Percentiles rank a stretch among this genome's conserved stretches.
phyloP scores from a whole-genome alignment of 2,888 invertebrate species.

The Anorthoa munda region DNA sequence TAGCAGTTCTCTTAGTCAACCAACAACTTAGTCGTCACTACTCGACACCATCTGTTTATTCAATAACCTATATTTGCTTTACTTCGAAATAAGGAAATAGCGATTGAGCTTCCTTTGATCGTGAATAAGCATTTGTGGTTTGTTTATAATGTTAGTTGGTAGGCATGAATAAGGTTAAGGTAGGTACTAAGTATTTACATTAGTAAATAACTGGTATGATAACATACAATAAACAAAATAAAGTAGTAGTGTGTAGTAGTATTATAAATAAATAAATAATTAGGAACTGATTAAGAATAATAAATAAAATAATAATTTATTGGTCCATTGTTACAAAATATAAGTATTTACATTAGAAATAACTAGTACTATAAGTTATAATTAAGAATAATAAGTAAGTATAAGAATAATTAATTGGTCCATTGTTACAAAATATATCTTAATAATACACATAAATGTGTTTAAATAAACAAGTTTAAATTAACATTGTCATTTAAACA shows the following conservation, averaged over 20 bases:
- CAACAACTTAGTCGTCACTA: conserved; percentile 25
- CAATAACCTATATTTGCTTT: conserved; percentile 34
- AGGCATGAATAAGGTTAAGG: conserved; percentile 6
- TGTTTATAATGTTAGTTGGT: background rate
- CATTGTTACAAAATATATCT: too few species aligned
- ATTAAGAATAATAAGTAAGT: too few species aligned
- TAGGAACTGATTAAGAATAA: background rate
- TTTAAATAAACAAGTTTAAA: too few species aligned
- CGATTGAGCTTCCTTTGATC: conserved; percentile 28
- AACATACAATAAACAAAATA: too few species aligned
- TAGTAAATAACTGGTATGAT: background rate
- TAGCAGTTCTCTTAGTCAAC: conserved; percentile 33
- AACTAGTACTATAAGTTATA: background rate
- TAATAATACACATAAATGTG: too few species aligned
- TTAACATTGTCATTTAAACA: too few species aligned
- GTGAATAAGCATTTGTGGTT: conserved; percentile 12
- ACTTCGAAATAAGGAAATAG: conserved; percentile 49
- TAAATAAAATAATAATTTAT: too few species aligned
- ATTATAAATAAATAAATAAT: too few species aligned
- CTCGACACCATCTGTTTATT: conserved; percentile 24
- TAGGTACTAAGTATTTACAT: background rate
- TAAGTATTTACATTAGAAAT: background rate
- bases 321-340: background rate
- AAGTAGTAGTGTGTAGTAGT: too few species aligned
- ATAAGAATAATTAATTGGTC: too few species aligned